Percentiles rank a stretch among this genome's conserved stretches.
phyloP scores from a whole-genome alignment of 1,140 invertebrate species.

The Lethrus apterus region DNA sequence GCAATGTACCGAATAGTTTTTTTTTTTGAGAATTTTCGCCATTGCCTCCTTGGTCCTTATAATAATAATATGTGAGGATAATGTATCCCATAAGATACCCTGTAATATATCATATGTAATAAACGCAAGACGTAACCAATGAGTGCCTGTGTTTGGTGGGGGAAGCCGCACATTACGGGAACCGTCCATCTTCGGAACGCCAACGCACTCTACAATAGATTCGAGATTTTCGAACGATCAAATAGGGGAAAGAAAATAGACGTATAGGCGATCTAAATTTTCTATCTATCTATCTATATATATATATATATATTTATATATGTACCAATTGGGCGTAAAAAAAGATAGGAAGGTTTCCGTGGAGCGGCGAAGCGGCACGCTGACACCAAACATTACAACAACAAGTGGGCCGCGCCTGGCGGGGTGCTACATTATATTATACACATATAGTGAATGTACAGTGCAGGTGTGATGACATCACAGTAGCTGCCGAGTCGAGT shows the following conservation, averaged over 20 bases:
- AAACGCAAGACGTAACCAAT: constrained; percentile 40
- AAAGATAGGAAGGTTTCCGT: too few relatives aligned
- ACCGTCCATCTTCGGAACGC: too few relatives aligned
- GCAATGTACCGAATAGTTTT: constrained; percentile 30
- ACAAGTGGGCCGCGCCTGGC: constrained; percentile 40
- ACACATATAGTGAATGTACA: constrained; percentile 42
- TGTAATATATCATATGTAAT: constrained; percentile 44
- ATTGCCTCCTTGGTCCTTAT: constrained; percentile 40
- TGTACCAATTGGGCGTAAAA: too few relatives aligned
- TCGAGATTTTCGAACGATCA: too few relatives aligned
- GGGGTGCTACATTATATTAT: constrained; percentile 40
- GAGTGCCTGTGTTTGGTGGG: constrained; percentile 42
- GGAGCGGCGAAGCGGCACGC: constrained; percentile 32
- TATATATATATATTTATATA: too few relatives aligned
- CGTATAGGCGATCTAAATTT: too few relatives aligned
- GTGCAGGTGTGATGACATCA: constrained; percentile 42
- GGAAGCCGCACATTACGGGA: constrained; percentile 26
- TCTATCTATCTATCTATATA: too few relatives aligned
- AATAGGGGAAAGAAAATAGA: too few relatives aligned
- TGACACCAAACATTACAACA: constrained; percentile 44
- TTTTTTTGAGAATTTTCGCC: constrained; percentile 22
- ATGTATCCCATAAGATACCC: constrained; percentile 44
- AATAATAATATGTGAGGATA: constrained; percentile 42
- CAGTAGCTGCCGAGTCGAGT: constrained; percentile 35
- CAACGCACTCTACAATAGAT: too few relatives aligned